phyloP scores from a whole-genome alignment of 1,140 invertebrate species.

The Nasonia vitripennis region DNA sequence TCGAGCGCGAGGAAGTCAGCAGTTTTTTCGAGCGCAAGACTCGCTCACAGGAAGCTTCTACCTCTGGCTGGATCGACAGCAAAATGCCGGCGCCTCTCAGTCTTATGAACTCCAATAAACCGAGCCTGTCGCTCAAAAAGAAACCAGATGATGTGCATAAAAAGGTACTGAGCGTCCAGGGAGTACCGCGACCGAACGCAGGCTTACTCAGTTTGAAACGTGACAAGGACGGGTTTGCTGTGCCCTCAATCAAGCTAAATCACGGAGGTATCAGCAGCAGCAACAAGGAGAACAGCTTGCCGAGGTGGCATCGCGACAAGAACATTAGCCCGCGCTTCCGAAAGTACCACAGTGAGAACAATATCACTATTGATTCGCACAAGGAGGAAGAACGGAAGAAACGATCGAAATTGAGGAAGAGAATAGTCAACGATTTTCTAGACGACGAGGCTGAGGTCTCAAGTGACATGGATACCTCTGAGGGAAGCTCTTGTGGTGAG shows the following conservation, averaged over 20 bases:
- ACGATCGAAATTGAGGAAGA: conserved; percentile 44
- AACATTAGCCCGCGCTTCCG: conserved; percentile 20
- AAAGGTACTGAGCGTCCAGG: not conserved
- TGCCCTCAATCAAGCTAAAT: not conserved
- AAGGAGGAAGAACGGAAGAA: conserved; percentile 30
- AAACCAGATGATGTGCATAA: not conserved
- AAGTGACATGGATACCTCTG: conserved; percentile 62
- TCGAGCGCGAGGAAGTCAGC: not conserved
- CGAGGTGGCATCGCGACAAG: not conserved
- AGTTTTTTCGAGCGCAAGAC: not conserved
- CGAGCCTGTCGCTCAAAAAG: not conserved
- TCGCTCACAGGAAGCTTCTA: not conserved
- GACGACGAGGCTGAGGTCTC: conserved; percentile 78
- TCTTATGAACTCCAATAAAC: not conserved
- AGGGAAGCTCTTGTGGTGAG: conserved; percentile 62
- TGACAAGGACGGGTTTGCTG: conserved; percentile 10
- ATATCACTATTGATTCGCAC: not conserved
- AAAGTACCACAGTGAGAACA: conserved; percentile 8
- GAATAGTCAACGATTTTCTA: conserved; percentile 69
- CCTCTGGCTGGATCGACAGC: not conserved
- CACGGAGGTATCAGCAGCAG: not conserved
- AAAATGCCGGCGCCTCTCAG: not conserved
- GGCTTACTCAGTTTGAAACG: not conserved
- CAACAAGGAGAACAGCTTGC: conserved; percentile 11
- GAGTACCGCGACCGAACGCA: not conserved